Percentiles rank a stretch among this genome's conserved stretches.
These are phyloP conservation scores for Nephotettix cincticeps DNA, from an alignment of 1,140 invertebrate genomes.

Conservation along the genomic window DNA sequence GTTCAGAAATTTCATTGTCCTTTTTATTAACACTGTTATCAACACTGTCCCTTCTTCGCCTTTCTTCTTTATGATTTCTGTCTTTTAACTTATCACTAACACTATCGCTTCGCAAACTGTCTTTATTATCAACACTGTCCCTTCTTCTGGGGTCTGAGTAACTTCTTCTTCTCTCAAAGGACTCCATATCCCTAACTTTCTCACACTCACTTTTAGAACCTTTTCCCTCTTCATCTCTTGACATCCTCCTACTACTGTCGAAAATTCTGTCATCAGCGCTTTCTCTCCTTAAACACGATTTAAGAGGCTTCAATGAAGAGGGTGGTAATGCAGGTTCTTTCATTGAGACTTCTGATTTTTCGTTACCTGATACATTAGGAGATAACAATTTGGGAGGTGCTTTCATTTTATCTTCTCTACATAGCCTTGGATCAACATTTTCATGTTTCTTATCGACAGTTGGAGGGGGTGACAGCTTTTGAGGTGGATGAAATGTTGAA, in stretches of 20 bases:
- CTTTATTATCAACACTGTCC: slow-evolving; percentile 26
- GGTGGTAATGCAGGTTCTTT: slow-evolving; percentile 14
- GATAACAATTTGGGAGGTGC: slow-evolving; percentile 14
- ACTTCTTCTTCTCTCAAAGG: slow-evolving; percentile 39
- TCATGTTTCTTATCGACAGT: slow-evolving; percentile 26
- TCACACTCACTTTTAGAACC: slow-evolving; percentile 36
- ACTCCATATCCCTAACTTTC: slow-evolving; percentile 37
- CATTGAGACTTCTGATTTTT: slow-evolving; percentile 25
- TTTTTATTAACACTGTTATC: slow-evolving; percentile 27
- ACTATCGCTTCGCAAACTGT: slow-evolving; percentile 29
- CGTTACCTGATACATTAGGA: slow-evolving; percentile 19
- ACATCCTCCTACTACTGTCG: slow-evolving; percentile 32
- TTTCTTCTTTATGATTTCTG: slow-evolving; percentile 33
- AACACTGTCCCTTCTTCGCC: slow-evolving; percentile 32
- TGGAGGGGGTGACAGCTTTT: slow-evolving; percentile 36
- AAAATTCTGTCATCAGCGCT: slow-evolving; percentile 33
- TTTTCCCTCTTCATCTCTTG: slow-evolving; percentile 37
- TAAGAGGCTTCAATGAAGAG: slow-evolving; percentile 26
- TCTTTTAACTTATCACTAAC: slow-evolving; percentile 38
- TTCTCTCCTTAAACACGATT: slow-evolving; percentile 33
- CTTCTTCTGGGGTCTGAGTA: slow-evolving; percentile 16
- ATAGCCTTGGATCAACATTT: neutral
- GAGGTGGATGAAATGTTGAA: slow-evolving; percentile 24
- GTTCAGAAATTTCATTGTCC: slow-evolving; percentile 26
- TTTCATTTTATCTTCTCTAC: slow-evolving; percentile 28